Conservation (phyloP, 2,888 invertebrate species). For the Cremastinae sp. region DNA sequence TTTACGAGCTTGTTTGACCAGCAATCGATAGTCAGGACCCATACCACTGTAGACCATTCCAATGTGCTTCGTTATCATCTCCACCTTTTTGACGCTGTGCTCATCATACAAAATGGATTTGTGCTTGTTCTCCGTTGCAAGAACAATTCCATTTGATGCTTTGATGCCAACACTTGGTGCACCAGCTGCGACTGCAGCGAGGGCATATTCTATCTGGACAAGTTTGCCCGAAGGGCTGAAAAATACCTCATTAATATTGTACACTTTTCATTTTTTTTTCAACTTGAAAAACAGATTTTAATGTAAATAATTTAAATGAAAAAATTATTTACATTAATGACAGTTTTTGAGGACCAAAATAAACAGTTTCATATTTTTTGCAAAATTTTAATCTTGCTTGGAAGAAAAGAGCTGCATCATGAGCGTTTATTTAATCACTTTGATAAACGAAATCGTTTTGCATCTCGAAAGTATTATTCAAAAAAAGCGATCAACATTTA, state of each 20-base stretch:
- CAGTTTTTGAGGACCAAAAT: too few species aligned
- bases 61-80: slow-evolving; percentile 96
- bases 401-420: too few species aligned
- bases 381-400: too few species aligned
- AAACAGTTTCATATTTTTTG: too few species aligned
- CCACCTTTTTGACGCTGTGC: slow-evolving; percentile 97
- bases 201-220: slow-evolving; percentile 99
- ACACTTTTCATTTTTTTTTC: neutral
- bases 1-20: slow-evolving; percentile 95
- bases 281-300: neutral
- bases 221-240: slow-evolving; percentile 98
- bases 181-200: slow-evolving; percentile 98
- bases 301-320: neutral
- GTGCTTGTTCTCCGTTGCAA: slow-evolving; percentile 99
- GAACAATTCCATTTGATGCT: slow-evolving; percentile 98
- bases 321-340: too few species aligned
- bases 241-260: neutral
- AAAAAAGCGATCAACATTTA: too few species aligned
- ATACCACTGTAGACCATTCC: slow-evolving; percentile 99
- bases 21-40: slow-evolving; percentile 94
- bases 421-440: too few species aligned
- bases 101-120: slow-evolving; percentile 98
- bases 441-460: too few species aligned
- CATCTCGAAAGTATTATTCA: too few species aligned
- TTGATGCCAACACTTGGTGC: slow-evolving; percentile 99